Evolutionary conservation across 2,888 invertebrate species (phyloP).

Genomic region (Deilephila elpenor): DNA sequence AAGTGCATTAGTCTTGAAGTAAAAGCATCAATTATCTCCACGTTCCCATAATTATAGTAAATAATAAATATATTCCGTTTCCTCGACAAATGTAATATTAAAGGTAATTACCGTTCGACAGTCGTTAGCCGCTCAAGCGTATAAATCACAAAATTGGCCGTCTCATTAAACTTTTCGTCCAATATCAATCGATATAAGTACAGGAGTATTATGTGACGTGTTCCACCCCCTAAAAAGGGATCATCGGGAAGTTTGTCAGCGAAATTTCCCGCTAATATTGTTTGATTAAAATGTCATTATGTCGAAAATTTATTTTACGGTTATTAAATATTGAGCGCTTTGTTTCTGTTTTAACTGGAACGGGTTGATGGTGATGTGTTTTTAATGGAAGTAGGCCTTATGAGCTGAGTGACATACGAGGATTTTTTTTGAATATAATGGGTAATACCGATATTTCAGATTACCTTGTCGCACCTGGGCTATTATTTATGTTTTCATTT

Average conservation of each 20-base stretch:
- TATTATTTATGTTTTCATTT: no score
- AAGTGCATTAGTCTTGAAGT: neutral
- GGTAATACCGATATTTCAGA: neutral
- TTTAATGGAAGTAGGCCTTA: slow-evolving; percentile 11
- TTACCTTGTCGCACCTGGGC: no score
- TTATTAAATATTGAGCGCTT: slow-evolving; percentile 6
- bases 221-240: slow-evolving; percentile 3
- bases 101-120: slow-evolving; percentile 6
- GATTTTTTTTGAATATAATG: neutral
- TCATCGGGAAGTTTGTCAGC: slow-evolving; percentile 1
- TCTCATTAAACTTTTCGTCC: slow-evolving; percentile 19
- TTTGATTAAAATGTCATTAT: slow-evolving; percentile 27
- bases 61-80: slow-evolving; percentile 4
- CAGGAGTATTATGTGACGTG: neutral
- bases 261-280: slow-evolving; percentile 17
- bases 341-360: slow-evolving; percentile 14
- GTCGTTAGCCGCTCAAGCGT: slow-evolving; percentile 5
- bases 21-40: slow-evolving; percentile 20
- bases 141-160: slow-evolving; percentile 25
- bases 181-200: slow-evolving; percentile 20
- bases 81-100: slow-evolving; percentile 14
- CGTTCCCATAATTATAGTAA: neutral
- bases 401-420: neutral
- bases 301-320: slow-evolving; percentile 19
- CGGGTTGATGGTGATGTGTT: slow-evolving; percentile 21